Evolutionary conservation across 2,797 vertebrate genomes (phyloP).

Genomic region (Tokudaia muenninki): DNA sequence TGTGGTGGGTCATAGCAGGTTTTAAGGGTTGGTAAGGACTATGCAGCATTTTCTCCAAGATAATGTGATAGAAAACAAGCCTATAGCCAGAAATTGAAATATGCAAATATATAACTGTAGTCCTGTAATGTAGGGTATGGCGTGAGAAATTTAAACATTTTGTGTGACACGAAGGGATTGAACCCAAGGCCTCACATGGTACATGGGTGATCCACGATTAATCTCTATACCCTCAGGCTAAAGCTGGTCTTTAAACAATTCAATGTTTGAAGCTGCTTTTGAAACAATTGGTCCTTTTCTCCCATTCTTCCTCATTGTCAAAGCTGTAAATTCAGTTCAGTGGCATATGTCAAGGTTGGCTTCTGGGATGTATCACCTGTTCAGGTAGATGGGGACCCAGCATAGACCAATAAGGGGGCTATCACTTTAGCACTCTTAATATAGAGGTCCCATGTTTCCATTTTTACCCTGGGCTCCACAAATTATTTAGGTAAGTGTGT

Average conservation of each 20-base stretch:
- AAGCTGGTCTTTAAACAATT: not conserved
- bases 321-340: not conserved
- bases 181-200: not conserved
- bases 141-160: constrained; percentile 33
- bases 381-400: not conserved
- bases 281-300: not conserved
- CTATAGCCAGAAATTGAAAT: not conserved
- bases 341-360: not conserved
- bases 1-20: not conserved
- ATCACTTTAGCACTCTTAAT: not conserved
- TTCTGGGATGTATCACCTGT: not conserved
- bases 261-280: constrained; percentile 2
- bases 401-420: not conserved
- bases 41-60: constrained; percentile 56
- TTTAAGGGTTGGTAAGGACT: not conserved
- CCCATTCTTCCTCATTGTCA: not conserved
- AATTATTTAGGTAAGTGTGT: not conserved
- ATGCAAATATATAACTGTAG: not conserved
- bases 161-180: not conserved
- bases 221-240: not conserved
- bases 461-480: not conserved
- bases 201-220: not conserved
- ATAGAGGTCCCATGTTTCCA: not conserved
- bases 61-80: not conserved
- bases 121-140: not conserved